These are phyloP conservation scores for Phodopus roborovskii DNA, from an alignment of 2,113 vertebrate genomes.

Conservation along the genomic window DNA sequence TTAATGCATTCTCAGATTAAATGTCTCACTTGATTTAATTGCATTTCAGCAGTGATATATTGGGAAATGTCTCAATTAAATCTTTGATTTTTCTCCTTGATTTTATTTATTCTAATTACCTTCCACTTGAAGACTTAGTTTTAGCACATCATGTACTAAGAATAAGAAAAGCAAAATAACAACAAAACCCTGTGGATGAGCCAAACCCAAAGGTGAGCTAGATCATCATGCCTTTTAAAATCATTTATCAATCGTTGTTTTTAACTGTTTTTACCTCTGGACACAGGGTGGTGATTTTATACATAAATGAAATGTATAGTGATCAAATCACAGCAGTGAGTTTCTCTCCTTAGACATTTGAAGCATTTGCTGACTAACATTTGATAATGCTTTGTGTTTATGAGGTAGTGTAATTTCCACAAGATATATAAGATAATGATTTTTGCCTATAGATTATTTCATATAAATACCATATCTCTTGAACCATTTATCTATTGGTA, in stretches of 20 bases:
- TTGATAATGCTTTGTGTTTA: neutral
- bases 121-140: conserved; percentile 21
- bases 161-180: neutral
- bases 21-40: conserved; percentile 39
- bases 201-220: neutral
- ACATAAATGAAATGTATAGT: neutral
- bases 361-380: neutral
- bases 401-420: neutral
- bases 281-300: neutral
- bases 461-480: neutral
- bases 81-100: conserved; percentile 29
- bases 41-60: neutral
- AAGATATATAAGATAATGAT: neutral
- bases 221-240: neutral
- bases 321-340: neutral
- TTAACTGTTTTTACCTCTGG: neutral
- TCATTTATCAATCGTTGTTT: neutral
- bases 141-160: neutral
- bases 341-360: neutral
- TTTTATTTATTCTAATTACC: conserved; percentile 30
- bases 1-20: conserved; percentile 37
- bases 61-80: conserved; percentile 27
- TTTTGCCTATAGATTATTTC: neutral
- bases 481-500: neutral
- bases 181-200: neutral